Evolutionary conservation across 2,888 invertebrate species (phyloP), one percentile per base, ranked within the genome.

Genomic region (Euspilapteryx auroguttella): DNA sequence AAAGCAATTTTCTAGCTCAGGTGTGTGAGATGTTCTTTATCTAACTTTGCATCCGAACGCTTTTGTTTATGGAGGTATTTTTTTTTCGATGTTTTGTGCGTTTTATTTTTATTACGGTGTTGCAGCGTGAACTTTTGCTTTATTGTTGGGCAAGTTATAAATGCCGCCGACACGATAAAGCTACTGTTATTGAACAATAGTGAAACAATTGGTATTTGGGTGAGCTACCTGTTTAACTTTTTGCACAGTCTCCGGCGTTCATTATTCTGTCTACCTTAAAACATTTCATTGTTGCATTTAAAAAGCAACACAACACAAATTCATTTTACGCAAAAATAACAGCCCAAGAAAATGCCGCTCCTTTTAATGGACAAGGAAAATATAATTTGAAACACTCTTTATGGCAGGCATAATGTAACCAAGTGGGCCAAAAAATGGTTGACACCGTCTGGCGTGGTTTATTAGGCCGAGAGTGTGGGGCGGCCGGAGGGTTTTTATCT

Each of bases 1-100:
- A 75, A 75, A 71, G 75, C 71, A 75, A 75, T 75, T 75, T 75
- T 57, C 75, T 71, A 75, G 69, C 75, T 75, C 75, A 75, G 75
- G 75, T 75, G 75, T 73, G 73, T 73, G 59, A 64, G 73, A 73
- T 71, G 73, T 75, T 75, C 68, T 73, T 75, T 75, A 75, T 75
- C 75, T 75, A 71, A 75, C 65, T 75, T 75, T 73, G 68, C 75
- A 75, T 75, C 75, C 69, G 65, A 68, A 65, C 62, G 47, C 58
- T 47, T 68, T 75, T 71, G 68, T 75, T 75, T 75, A 73, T 61
- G 66, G 52, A 47, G 61, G 57, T 56, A 61, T 65, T 69, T 69
- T 71, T 71, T 17, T 71, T 69, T 62, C 56, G 40, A 69, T 69
- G 53, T 73, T 75, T 73, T 64, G 56, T 68, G 59, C 69, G 63